Evolutionary conservation across 1,140 invertebrate genomes (phyloP), one percentile per base, ranked within the genome.

Genomic region (Apis laboriosa): DNA sequence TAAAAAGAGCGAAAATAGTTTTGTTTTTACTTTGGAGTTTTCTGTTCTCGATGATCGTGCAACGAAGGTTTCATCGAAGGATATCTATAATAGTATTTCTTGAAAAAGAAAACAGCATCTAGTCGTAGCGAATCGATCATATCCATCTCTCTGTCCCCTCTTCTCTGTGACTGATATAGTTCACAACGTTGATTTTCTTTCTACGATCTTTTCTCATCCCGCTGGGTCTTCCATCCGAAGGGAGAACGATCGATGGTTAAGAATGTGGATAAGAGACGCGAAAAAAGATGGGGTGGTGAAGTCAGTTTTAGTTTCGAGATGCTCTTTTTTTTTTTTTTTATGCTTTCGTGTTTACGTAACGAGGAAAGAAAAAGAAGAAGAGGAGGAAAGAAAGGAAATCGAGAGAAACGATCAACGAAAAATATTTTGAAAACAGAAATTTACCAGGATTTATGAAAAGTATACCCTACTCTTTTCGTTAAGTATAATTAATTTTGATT

Each of bases 241-340:
- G 19, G 9, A 9, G 34, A 43, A 43, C 34, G 34, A 43, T 12
- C 5, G 15, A n/a, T 0, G 53, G 1, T 19, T 9, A 11, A 13
- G 1, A 28, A 34, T 17, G 17, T 24, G 64, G 49, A 19, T 15
- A 28, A 9, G 70, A 24, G 67, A 53, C 70, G 15, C 5, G 17
- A 28, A 71, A 79, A 79, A 87, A 80, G 77, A 80, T 80, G 63
- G 80, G 67, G 49, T 55, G 67, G 68, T 49, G 64, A 51, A 75
- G 83, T 28, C 55, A 61, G 72, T 64, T 63, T 63, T 34, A 84
- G 76, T 68, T 56, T 28, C 21, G 56, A 21, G 12, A 34, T 13
- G 58, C 21, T 34, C 61, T 4, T 64, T 77, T 70, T 80, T 81
- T 84, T 87, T 86, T 2, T 34, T 34, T 34, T 2, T 84, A 86